These are phyloP conservation scores for Ciconia stormi DNA, from an alignment of 2,113 vertebrate species.

Conservation along the genomic window DNA sequence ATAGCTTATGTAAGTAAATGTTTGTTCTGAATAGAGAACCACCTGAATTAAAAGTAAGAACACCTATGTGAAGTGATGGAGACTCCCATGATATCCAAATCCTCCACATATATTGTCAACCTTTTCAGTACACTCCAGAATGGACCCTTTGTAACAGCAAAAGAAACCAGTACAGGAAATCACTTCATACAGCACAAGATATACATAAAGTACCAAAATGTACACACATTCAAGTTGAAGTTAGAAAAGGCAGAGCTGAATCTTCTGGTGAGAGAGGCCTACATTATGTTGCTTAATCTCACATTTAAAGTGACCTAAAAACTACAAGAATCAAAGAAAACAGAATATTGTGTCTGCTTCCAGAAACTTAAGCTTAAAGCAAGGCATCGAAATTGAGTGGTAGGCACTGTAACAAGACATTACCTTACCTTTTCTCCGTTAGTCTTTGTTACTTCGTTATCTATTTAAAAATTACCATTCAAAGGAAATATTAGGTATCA, in stretches of 20 bases:
- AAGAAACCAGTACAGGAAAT: slow-evolving; percentile 44
- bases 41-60: slow-evolving; percentile 64
- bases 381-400: slow-evolving; percentile 22
- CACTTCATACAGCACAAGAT: slow-evolving; percentile 54
- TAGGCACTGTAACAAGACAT: slow-evolving; percentile 10
- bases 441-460: slow-evolving; percentile 45
- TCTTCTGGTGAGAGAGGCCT: slow-evolving; percentile 33
- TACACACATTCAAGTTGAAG: slow-evolving; percentile 42
- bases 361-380: slow-evolving; percentile 27
- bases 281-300: slow-evolving; percentile 29
- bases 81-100: neutral
- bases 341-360: slow-evolving; percentile 30
- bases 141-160: slow-evolving; percentile 21
- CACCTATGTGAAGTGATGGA: slow-evolving; percentile 47
- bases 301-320: slow-evolving; percentile 60
- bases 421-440: slow-evolving; percentile 28
- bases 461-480: slow-evolving; percentile 60
- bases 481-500: neutral
- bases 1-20: slow-evolving; percentile 59
- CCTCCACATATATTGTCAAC: neutral
- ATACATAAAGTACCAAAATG: slow-evolving; percentile 45
- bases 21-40: slow-evolving; percentile 54
- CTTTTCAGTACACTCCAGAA: neutral
- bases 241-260: neutral
- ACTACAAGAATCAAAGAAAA: slow-evolving; percentile 35